Evolutionary conservation across 2,888 invertebrate species (phyloP).

Genomic region (Agrilus biguttatus): DNA sequence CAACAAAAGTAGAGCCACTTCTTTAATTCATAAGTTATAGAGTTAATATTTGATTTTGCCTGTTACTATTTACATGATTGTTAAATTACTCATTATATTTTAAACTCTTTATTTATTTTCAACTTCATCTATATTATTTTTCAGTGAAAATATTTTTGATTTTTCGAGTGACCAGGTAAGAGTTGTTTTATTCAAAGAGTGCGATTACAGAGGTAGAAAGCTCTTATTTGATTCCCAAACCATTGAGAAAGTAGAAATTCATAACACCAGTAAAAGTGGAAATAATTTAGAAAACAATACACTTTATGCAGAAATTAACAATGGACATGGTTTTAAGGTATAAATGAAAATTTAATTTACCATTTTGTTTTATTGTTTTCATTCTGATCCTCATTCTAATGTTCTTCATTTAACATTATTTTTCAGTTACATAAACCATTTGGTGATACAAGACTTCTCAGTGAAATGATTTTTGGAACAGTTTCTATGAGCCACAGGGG

Average conservation of each 20-base stretch:
- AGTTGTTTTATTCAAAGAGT: slow-evolving; percentile 72
- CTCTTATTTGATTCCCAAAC: slow-evolving; percentile 72
- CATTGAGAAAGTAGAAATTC: slow-evolving; percentile 41
- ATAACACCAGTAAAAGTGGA: slow-evolving; percentile 4
- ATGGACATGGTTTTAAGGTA: slow-evolving; percentile 53
- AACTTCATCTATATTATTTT: slow-evolving; percentile 12
- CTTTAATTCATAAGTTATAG: no score
- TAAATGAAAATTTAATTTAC: slow-evolving; percentile 13
- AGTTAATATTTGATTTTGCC: no score
- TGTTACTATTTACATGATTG: no score
- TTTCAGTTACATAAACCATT: slow-evolving; percentile 48
- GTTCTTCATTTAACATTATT: slow-evolving; percentile 1
- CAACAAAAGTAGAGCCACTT: no score
- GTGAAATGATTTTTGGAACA: slow-evolving; percentile 88
- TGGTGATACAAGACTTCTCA: slow-evolving; percentile 58
- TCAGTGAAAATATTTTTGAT: slow-evolving; percentile 39
- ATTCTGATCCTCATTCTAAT: background rate
- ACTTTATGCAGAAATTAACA: slow-evolving; percentile 44
- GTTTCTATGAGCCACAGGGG: slow-evolving; percentile 80
- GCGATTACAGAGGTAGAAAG: slow-evolving; percentile 67
- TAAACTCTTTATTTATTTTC: no score
- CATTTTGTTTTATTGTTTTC: background rate
- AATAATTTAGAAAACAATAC: slow-evolving; percentile 8
- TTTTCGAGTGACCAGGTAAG: slow-evolving; percentile 63
- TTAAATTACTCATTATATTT: no score